Conservation (phyloP, 2,797 vertebrate genomes). For the Pipistrellus nathusii region DNA sequence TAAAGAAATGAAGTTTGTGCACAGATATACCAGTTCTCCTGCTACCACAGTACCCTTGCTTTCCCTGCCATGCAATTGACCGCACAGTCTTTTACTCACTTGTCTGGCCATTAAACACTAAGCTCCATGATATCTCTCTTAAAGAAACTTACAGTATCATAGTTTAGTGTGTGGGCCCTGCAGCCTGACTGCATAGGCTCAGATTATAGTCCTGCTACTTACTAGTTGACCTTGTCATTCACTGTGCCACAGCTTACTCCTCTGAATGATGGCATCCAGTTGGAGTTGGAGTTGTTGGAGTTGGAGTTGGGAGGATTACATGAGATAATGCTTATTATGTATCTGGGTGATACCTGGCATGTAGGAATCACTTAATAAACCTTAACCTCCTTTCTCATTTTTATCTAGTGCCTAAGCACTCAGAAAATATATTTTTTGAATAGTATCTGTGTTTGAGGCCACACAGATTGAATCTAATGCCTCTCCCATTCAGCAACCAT, state of each 20-base stretch:
- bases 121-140: not conserved
- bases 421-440: conserved; percentile 36
- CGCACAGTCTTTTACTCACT: not conserved
- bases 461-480: not conserved
- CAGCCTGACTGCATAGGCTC: not conserved
- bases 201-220: not conserved
- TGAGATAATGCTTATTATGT: not conserved
- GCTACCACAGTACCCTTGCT: not conserved
- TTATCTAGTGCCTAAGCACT: not conserved
- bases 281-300: not conserved
- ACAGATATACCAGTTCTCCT: not conserved
- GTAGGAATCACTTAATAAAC: not conserved
- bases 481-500: not conserved
- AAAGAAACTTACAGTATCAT: not conserved
- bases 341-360: not conserved
- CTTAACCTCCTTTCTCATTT: not conserved
- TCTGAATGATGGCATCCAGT: not conserved
- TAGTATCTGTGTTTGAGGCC: conserved; percentile 18
- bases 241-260: not conserved
- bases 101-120: not conserved
- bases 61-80: not conserved
- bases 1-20: not conserved
- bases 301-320: not conserved
- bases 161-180: not conserved
- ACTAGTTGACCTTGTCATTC: not conserved